Evolutionary conservation across 2,113 vertebrate genomes (phyloP).

Genomic region (Poicephalus meyeri): DNA sequence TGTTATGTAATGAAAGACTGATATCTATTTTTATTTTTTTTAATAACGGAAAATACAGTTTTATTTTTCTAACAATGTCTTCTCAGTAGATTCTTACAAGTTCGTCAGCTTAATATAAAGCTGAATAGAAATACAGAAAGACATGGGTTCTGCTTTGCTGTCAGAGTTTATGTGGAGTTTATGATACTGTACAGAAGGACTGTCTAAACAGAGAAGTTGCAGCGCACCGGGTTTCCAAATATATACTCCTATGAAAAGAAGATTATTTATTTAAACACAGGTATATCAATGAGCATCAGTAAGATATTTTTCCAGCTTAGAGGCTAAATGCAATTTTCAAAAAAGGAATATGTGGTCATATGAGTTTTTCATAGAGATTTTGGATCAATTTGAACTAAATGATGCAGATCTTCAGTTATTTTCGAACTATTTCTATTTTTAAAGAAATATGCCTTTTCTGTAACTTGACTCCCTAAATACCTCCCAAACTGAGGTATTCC

Average conservation of each 20-base stretch:
- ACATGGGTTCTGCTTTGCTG: neutral
- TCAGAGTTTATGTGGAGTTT: neutral
- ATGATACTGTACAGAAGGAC: neutral
- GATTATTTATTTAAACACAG: neutral
- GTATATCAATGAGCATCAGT: neutral
- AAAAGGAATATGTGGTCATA: neutral
- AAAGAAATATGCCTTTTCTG: neutral
- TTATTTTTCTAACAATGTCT: neutral
- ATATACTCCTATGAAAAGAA: neutral
- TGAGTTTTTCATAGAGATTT: neutral
- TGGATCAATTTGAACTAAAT: neutral
- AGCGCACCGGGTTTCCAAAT: neutral
- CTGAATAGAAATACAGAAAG: neutral
- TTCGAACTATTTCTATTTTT: neutral
- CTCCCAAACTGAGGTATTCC: neutral
- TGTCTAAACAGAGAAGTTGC: neutral
- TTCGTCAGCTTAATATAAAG: neutral
- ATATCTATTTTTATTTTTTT: neutral
- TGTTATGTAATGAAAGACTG: neutral
- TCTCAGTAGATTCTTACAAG: neutral
- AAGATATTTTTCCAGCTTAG: neutral
- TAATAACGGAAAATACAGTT: neutral
- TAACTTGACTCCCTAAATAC: neutral
- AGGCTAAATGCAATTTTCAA: neutral
- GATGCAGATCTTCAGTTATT: slow-evolving; percentile 9